phyloP scores from a whole-genome alignment of 2,797 vertebrate species.

The Sorex maritimensis region DNA sequence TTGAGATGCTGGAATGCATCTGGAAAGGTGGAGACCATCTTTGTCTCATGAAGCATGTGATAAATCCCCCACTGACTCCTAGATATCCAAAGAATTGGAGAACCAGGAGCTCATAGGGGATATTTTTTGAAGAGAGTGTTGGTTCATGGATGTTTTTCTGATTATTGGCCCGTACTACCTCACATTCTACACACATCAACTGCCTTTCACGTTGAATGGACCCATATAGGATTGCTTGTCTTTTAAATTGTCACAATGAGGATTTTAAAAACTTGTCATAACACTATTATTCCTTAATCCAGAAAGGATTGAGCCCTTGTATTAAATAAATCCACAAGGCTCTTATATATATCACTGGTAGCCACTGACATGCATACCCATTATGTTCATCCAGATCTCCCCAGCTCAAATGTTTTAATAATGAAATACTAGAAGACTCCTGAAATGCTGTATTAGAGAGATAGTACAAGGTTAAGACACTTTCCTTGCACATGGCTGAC shows the following conservation, averaged over 20 bases:
- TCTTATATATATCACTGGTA: not conserved
- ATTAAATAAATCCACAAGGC: not conserved
- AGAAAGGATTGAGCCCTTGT: not conserved
- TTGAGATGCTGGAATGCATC: not conserved
- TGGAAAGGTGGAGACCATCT: not conserved
- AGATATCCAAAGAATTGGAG: not conserved
- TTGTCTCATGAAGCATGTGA: not conserved
- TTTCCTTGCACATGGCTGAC: too few species aligned
- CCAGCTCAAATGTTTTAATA: not conserved
- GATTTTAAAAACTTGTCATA: constrained; percentile 30
- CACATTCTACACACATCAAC: not conserved
- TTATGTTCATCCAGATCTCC: not conserved
- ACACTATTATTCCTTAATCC: not conserved
- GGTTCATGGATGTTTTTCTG: not conserved
- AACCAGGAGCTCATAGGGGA: not conserved
- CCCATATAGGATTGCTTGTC: not conserved
- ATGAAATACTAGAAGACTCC: not conserved
- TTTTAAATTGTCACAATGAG: not conserved
- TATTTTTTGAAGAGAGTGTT: too few species aligned
- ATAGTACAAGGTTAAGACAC: not conserved
- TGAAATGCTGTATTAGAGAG: not conserved
- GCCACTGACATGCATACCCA: not conserved
- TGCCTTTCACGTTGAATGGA: not conserved
- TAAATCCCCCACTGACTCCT: not conserved
- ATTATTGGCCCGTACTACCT: not conserved